These are phyloP conservation scores for Parazoanthus atlanticus DNA, from an alignment of 92 coral and sea anemone genomes.

Conservation along the genomic window DNA sequence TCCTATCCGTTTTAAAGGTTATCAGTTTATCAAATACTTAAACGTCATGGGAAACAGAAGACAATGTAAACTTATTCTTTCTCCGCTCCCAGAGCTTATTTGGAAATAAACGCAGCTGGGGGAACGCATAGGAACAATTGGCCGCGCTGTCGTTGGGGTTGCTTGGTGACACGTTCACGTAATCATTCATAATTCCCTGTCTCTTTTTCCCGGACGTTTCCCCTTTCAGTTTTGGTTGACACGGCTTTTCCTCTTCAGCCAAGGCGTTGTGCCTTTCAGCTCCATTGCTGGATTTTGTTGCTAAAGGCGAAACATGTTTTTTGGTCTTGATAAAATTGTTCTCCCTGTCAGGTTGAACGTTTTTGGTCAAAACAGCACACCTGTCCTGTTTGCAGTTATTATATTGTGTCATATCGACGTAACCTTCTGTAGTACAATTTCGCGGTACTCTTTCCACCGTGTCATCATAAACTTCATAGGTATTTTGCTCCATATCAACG, in stretches of 20 bases:
- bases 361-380: neutral
- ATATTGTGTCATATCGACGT: slow-evolving; percentile 23
- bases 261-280: neutral
- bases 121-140: slow-evolving; percentile 35
- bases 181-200: neutral
- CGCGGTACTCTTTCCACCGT: neutral
- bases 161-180: slow-evolving; percentile 32
- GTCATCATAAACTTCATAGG: neutral
- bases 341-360: neutral
- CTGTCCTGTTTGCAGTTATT: neutral
- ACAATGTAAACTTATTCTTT: neutral
- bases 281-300: neutral
- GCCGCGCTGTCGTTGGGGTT: slow-evolving; percentile 41
- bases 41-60: neutral
- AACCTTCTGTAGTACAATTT: neutral
- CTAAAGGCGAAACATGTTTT: neutral
- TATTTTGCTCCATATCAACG: neutral
- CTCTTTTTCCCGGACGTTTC: neutral
- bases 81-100: neutral
- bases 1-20: neutral
- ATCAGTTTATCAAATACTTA: neutral
- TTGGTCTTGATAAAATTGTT: neutral
- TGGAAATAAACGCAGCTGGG: slow-evolving; percentile 15
- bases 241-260: neutral
- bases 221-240: neutral